These are phyloP conservation scores for Amiota mariae DNA, from an alignment of 2,888 invertebrate species.

Conservation along the genomic window DNA sequence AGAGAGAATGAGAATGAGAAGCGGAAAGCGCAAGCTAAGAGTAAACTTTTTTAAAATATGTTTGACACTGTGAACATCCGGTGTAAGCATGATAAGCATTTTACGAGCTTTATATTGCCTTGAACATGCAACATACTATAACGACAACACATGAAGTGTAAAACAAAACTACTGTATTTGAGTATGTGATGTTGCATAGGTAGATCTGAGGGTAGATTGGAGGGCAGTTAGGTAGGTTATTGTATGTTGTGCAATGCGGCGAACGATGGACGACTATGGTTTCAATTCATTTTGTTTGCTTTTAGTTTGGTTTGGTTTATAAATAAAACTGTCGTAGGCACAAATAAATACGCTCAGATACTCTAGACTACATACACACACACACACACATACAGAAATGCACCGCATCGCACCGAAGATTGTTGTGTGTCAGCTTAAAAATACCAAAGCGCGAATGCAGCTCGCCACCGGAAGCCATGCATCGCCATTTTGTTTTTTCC, in stretches of 20 bases:
- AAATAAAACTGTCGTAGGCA: conserved; percentile 56
- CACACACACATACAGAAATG: conserved; percentile 50
- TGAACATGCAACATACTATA: background rate
- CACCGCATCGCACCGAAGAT: conserved; percentile 31
- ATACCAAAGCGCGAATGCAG: conserved; percentile 58
- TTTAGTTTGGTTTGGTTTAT: conserved; percentile 55
- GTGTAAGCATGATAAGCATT: conserved; percentile 63
- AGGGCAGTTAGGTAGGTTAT: no score
- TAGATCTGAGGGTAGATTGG: background rate
- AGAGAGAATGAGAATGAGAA: no score
- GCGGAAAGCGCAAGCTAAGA: conserved; percentile 11
- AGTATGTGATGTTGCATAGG: no score
- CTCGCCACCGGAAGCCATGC: conserved; percentile 64
- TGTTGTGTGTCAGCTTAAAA: conserved; percentile 23
- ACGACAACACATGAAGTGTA: background rate
- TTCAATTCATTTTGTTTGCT: conserved; percentile 33
- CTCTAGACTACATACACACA: conserved; percentile 40
- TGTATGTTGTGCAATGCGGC: background rate
- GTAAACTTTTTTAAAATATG: conserved; percentile 37
- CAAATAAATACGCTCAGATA: conserved; percentile 54
- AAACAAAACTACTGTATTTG: background rate
- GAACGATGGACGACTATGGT: no score
- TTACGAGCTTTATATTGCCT: conserved; percentile 38
- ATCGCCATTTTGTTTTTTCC: conserved; percentile 39
- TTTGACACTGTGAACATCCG: conserved; percentile 65